A percentile compares a stretch with the other conserved stretches of the same genome.
Conservation (phyloP, 1,140 invertebrate species). For the Pseudomyrmex pallidus region DNA sequence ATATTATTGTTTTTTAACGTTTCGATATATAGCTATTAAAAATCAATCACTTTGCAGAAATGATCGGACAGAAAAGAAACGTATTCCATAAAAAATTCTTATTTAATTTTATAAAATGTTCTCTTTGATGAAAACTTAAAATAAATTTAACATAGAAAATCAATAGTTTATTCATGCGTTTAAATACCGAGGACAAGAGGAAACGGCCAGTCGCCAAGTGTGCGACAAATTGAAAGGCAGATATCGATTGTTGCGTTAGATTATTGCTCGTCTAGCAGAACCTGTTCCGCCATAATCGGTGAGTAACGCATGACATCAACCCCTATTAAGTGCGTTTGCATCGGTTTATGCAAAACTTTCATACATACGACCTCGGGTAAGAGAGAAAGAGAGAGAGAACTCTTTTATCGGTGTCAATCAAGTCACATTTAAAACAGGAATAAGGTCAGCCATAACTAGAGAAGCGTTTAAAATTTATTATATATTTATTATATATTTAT, state of each 20-base stretch:
- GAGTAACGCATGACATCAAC: slow-evolving; percentile 69
- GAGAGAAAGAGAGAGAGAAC: background rate
- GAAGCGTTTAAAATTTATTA: slow-evolving; percentile 5
- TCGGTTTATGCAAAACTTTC: slow-evolving; percentile 49
- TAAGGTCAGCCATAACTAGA: slow-evolving; percentile 17
- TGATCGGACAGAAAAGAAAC: background rate
- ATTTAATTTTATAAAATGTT: background rate
- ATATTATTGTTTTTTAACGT: background rate
- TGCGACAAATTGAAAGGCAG: slow-evolving; percentile 46
- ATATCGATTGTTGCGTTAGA: slow-evolving; percentile 49
- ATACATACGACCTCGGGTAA: slow-evolving; percentile 4
- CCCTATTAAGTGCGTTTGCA: slow-evolving; percentile 32
- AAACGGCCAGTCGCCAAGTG: background rate
- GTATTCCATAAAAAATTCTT: background rate
- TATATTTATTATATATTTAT: too few relatives aligned
- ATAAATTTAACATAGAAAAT: slow-evolving; percentile 2
- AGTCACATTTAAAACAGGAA: background rate
- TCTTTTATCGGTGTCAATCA: slow-evolving; percentile 11
- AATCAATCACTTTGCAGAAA: background rate
- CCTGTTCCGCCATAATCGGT: slow-evolving; percentile 57
- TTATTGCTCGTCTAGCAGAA: slow-evolving; percentile 39
- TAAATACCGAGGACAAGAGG: slow-evolving; percentile 19
- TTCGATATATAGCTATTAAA: background rate
- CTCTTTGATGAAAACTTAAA: background rate
- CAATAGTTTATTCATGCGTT: slow-evolving; percentile 17